A percentile compares a stretch with the other conserved stretches of the same genome.
phyloP scores from a whole-genome alignment of 30 jellyfish, hydroid and myxozoan species.

The Hydractinia symbiolongicarpus region DNA sequence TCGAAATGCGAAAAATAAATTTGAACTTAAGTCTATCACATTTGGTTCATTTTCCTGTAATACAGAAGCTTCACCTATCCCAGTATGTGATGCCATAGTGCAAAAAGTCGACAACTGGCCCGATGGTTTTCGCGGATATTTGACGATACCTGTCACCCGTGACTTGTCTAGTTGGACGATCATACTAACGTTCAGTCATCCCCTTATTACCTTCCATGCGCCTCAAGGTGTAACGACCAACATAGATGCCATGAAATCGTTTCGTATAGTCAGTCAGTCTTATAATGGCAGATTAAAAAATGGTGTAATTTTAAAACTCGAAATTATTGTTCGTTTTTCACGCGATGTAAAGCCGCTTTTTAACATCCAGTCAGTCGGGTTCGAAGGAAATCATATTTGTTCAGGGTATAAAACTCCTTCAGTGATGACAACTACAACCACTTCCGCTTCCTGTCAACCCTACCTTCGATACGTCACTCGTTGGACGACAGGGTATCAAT shows the following conservation, averaged over 20 bases:
- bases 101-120: neutral
- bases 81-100: neutral
- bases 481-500: too few relatives aligned
- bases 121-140: neutral
- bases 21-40: neutral
- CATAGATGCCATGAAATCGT: neutral
- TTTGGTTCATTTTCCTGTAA: conserved; percentile 3
- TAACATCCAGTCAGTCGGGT: too few relatives aligned
- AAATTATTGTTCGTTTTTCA: too few relatives aligned
- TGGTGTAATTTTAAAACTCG: too few relatives aligned
- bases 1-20: neutral
- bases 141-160: conserved; percentile 8
- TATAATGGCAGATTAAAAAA: too few relatives aligned
- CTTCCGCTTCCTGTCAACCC: too few relatives aligned
- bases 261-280: too few relatives aligned
- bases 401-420: too few relatives aligned
- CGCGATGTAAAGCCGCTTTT: too few relatives aligned
- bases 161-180: neutral
- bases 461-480: too few relatives aligned
- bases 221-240: conserved; percentile 1
- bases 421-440: too few relatives aligned
- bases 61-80: neutral
- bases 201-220: neutral
- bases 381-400: neutral
- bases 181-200: neutral